Evolutionary conservation across 2,888 invertebrate species (phyloP).

Genomic region (Pterostichus madidus): DNA sequence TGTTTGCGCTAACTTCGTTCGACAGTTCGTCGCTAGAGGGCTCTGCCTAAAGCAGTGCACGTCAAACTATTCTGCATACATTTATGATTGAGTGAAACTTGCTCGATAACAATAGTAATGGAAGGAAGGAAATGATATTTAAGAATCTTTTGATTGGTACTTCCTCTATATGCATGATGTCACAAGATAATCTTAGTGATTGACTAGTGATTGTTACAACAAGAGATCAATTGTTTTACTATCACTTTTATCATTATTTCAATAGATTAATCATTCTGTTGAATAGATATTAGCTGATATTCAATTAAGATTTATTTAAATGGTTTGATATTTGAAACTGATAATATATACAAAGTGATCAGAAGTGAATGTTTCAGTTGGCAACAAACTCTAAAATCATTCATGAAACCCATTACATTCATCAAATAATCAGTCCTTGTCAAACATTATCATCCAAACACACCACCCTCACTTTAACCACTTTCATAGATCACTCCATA

Average conservation of each 20-base stretch:
- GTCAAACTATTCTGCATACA: conserved; percentile 42
- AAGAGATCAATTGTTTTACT: conserved; percentile 35
- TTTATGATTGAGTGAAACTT: conserved; percentile 24
- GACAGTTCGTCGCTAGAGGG: conserved; percentile 45
- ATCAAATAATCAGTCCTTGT: too few relatives aligned
- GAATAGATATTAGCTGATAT: neutral
- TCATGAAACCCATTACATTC: too few relatives aligned
- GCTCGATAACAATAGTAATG: conserved; percentile 29
- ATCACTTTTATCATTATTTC: conserved; percentile 43
- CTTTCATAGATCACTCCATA: too few relatives aligned
- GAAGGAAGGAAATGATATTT: conserved; percentile 55
- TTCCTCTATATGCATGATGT: conserved; percentile 43
- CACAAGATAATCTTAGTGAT: conserved; percentile 28
- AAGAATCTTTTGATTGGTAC: conserved; percentile 25
- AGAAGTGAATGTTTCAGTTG: too few relatives aligned
- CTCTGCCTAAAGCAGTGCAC: conserved; percentile 52
- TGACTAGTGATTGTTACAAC: conserved; percentile 33
- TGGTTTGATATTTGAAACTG: too few relatives aligned
- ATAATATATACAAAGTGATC: too few relatives aligned
- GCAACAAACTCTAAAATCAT: too few relatives aligned
- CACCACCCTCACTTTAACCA: too few relatives aligned
- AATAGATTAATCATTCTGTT: neutral
- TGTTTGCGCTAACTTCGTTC: conserved; percentile 56
- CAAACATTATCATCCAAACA: too few relatives aligned
- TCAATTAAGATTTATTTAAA: too few relatives aligned